Conservation (phyloP, 2,888 invertebrate species). For the Melinaea marsaeus region DNA sequence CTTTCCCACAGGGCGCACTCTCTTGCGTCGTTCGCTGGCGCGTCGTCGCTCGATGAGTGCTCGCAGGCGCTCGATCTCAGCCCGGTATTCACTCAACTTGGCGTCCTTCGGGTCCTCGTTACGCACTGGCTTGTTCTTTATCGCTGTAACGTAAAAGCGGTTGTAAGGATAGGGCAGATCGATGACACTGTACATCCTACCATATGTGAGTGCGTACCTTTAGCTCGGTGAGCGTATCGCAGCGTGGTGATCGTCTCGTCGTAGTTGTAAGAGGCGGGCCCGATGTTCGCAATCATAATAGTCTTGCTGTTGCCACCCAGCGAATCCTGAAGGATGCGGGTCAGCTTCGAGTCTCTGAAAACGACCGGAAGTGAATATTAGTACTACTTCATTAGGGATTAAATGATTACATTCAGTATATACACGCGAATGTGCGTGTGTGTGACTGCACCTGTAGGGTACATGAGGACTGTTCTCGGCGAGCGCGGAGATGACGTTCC, state of each 20-base stretch:
- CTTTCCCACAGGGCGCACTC: slow-evolving; percentile 16
- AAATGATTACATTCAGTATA: background rate
- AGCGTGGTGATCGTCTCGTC: slow-evolving; percentile 98
- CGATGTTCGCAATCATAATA: slow-evolving; percentile 99
- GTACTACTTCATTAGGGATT: no score
- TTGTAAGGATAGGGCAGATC: no score
- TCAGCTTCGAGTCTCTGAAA: slow-evolving; percentile 94
- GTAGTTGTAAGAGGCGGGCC: slow-evolving; percentile 98
- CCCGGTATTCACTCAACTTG: slow-evolving; percentile 95
- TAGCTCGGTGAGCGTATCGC: slow-evolving; percentile 96
- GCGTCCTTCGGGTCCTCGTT: slow-evolving; percentile 99
- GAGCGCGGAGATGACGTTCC: slow-evolving; percentile 98
- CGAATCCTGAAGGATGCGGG: slow-evolving; percentile 96
- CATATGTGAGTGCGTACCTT: slow-evolving; percentile 67
- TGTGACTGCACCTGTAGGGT: slow-evolving; percentile 82
- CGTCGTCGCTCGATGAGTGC: slow-evolving; percentile 65
- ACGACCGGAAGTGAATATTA: background rate
- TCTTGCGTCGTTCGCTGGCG: slow-evolving; percentile 42
- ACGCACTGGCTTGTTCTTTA: slow-evolving; percentile 98
- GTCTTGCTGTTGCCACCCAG: slow-evolving; percentile 99
- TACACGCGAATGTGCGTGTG: background rate
- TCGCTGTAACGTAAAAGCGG: slow-evolving; percentile 75
- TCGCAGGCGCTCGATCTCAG: slow-evolving; percentile 89
- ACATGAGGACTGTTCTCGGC: slow-evolving; percentile 97
- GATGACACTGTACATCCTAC: no score